Evolutionary conservation across 1,140 invertebrate genomes (phyloP), one percentile per base, ranked within the genome.

Genomic region (Trialeurodes vaporariorum): DNA sequence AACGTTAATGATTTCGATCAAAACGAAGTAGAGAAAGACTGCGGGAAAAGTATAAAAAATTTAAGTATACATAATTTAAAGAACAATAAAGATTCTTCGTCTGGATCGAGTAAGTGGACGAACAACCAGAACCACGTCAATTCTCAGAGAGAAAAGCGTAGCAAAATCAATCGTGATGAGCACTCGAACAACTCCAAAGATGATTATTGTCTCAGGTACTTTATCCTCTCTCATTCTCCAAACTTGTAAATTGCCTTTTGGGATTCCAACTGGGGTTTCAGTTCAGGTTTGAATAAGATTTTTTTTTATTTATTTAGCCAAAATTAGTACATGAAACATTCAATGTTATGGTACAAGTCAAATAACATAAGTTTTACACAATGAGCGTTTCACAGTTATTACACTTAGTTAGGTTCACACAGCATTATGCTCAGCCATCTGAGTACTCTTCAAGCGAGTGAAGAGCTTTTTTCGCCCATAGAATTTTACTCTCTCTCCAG

Each of bases 71-170:
- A 49, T 9, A 49, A 49, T 49, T 49, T 49, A 17, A 49, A 49
- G 17, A 49, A 17, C 34, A 49, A 49, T 17, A 49, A 49, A 49
- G 34, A 49, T 49, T 17, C 5, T 5, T 49, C 34, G 5, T 49
- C 34, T 5, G 34, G 34, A 9, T 49, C 34, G 17, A 49, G 76
- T 23, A 81, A 81, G 65, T 81, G 79, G 80, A 81, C 76, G 68
- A 73, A 69, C 60, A 71, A 71, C 60, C 71, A 73, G 49, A 80
- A 81, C 72, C 78, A 80, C 69, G 76, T 80, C 70, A 85, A 80
- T 77, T 80, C 77, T 73, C 79, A 83, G 77, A 81, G 82, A 74
- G 84, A 86, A 78, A 81, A 83, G 72, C 85, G 81, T 80, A 78
- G 75, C 79, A 78, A 82, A 82, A 80, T 77, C 75, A 80, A 77